Evolutionary conservation across 2,888 invertebrate genomes (phyloP).

Genomic region (Oasisia sp.): DNA sequence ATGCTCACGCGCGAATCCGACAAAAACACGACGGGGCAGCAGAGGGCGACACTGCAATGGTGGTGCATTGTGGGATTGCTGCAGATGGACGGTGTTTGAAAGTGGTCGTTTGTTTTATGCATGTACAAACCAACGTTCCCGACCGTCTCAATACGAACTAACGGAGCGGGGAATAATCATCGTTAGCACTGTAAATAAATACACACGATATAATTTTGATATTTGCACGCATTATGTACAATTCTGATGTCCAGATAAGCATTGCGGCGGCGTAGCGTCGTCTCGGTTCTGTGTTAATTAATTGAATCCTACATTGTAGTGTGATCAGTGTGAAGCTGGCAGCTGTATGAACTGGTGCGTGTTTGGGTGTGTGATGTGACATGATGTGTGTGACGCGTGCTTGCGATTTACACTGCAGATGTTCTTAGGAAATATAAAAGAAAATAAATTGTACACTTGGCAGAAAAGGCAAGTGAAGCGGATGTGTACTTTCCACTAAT

Average conservation of each 20-base stretch:
- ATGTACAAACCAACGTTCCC: neutral
- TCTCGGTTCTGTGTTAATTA: neutral
- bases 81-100: conserved; percentile 17
- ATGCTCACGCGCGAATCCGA: neutral
- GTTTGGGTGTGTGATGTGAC: neutral
- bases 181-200: neutral
- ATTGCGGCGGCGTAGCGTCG: neutral
- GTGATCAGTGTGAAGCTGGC: neutral
- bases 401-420: neutral
- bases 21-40: neutral
- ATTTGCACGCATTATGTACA: conserved; percentile 12
- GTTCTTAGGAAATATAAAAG: neutral
- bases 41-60: neutral
- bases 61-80: neutral
- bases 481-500: neutral
- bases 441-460: neutral
- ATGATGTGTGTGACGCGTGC: neutral
- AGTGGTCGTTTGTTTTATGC: neutral
- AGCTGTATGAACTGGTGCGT: neutral
- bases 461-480: neutral
- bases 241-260: conserved; percentile 11
- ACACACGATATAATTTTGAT: conserved; percentile 12
- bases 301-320: neutral
- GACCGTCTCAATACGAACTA: neutral
- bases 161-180: neutral